Evolutionary conservation across 2,113 vertebrate species (phyloP).

Genomic region (Rallus limicola): DNA sequence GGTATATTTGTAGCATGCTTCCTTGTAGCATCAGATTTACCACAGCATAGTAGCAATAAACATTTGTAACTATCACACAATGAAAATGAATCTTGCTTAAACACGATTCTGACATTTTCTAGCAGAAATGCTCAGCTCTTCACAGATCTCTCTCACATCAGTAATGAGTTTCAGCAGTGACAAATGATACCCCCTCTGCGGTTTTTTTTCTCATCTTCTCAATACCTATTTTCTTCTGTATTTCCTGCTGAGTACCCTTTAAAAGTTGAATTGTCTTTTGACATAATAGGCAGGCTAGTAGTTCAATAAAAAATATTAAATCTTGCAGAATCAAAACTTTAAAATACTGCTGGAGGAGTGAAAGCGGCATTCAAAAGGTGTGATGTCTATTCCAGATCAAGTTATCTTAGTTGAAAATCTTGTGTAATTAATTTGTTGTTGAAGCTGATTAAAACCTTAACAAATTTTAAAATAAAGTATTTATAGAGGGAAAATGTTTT

Average conservation of each 20-base stretch:
- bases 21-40: not conserved
- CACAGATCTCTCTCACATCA: not conserved
- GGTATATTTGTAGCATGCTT: not conserved
- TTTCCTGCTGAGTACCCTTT: constrained; percentile 43
- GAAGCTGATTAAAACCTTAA: not conserved
- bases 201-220: constrained; percentile 39
- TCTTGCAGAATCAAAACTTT: not conserved
- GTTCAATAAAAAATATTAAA: not conserved
- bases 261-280: constrained; percentile 54
- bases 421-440: not conserved
- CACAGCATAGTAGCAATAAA: not conserved
- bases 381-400: not conserved
- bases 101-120: not conserved
- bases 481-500: not conserved
- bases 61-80: not conserved
- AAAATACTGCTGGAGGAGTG: not conserved
- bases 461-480: not conserved
- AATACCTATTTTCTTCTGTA: constrained; percentile 25
- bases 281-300: constrained; percentile 3
- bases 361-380: not conserved
- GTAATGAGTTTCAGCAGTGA: constrained; percentile 41
- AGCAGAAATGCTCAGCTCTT: not conserved
- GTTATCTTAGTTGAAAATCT: not conserved
- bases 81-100: constrained; percentile 23
- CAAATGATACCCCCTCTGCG: constrained; percentile 25